Evolutionary conservation across 2,797 vertebrate species (phyloP).

Genomic region (Rhinophrynus dorsalis): DNA sequence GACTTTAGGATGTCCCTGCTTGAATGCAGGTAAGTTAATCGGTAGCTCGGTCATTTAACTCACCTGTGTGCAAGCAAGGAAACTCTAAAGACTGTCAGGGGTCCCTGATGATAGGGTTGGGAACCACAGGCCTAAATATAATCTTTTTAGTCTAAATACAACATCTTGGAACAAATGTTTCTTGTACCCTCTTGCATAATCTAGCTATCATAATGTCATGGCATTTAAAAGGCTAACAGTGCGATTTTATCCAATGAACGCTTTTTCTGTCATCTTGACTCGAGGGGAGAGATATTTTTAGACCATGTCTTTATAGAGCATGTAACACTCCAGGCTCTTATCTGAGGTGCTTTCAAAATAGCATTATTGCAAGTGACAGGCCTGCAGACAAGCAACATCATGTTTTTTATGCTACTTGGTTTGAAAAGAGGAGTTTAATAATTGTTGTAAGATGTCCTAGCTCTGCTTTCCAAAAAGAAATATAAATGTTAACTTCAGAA

Average conservation of each 20-base stretch:
- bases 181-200: no score
- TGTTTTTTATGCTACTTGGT: conserved; percentile 2
- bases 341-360: conserved; percentile 11
- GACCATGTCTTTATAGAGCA: conserved; percentile 3
- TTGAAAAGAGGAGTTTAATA: neutral
- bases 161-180: no score
- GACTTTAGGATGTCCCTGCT: neutral
- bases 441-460: neutral
- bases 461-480: neutral
- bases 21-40: no score
- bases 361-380: conserved; percentile 36
- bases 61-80: no score
- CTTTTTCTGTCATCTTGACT: conserved; percentile 23
- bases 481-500: no score
- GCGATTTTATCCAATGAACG: conserved; percentile 17
- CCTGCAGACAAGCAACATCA: conserved; percentile 11
- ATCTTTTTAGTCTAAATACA: no score
- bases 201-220: neutral
- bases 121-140: no score
- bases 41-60: no score
- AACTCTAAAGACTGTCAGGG: no score
- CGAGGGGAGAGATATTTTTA: conserved; percentile 12
- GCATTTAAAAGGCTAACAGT: conserved; percentile 24
- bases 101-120: no score
- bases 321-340: conserved; percentile 1